A percentile compares a stretch with the other conserved stretches of the same genome.
These are phyloP conservation scores for Syncerus caffer DNA, from an alignment of 2,797 vertebrate genomes.

Conservation along the genomic window DNA sequence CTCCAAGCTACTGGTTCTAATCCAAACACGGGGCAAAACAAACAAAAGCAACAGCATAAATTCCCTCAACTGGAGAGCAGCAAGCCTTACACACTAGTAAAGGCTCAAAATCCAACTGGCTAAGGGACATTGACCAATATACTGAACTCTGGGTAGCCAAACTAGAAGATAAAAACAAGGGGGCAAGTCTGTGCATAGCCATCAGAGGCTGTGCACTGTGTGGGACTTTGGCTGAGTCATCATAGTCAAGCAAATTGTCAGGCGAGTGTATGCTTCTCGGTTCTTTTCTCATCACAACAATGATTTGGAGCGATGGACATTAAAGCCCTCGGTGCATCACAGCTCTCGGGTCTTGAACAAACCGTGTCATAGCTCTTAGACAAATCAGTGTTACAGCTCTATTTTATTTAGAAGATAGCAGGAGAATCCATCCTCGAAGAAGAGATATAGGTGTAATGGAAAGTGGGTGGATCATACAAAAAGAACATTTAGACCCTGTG, in stretches of 20 bases:
- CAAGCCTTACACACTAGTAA: neutral
- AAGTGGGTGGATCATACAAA: neutral
- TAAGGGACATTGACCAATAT: neutral
- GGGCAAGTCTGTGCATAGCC: neutral
- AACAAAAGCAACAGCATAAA: neutral
- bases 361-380: too few species aligned
- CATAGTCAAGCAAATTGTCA: neutral
- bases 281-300: too few species aligned
- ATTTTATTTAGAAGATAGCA: neutral
- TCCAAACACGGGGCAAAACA: neutral
- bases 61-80: neutral
- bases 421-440: too few species aligned
- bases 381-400: too few species aligned
- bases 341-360: too few species aligned
- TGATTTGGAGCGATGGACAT: too few species aligned
- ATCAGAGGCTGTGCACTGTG: neutral
- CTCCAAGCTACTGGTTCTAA: neutral
- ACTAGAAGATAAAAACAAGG: neutral
- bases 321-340: too few species aligned
- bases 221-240: neutral
- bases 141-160: neutral
- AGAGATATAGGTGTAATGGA: neutral
- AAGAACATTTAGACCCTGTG: neutral
- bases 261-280: rapidly evolving
- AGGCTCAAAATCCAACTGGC: neutral